These are phyloP conservation scores for Buphagus erythrorhynchus DNA, from an alignment of 2,797 vertebrate species.

Conservation along the genomic window DNA sequence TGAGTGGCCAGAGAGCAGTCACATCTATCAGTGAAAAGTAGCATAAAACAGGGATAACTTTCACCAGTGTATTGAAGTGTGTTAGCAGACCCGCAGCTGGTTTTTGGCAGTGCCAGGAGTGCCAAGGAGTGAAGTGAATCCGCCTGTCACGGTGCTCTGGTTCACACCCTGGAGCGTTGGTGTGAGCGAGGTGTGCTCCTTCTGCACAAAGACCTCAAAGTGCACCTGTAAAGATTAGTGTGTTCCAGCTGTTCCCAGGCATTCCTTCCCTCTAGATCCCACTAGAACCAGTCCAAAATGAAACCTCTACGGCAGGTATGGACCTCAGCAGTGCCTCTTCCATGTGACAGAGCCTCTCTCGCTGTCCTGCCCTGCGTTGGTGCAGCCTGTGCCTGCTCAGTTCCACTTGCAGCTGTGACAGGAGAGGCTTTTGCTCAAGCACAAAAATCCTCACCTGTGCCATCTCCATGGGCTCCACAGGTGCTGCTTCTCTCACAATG, in stretches of 20 bases:
- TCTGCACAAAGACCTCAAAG: neutral
- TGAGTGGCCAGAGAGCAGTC: neutral
- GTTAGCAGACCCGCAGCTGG: neutral
- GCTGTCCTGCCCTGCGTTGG: fast-evolving
- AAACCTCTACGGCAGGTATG: neutral
- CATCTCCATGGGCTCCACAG: neutral
- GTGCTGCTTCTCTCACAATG: neutral
- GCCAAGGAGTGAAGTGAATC: neutral
- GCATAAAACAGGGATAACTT: neutral
- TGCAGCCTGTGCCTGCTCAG: neutral
- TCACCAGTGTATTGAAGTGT: no score
- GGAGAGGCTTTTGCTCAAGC: neutral
- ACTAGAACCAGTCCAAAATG: neutral
- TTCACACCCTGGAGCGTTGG: neutral
- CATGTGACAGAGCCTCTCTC: fast-evolving
- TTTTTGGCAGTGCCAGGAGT: neutral
- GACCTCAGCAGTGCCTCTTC: neutral
- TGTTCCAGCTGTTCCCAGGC: neutral
- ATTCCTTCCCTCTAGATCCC: neutral
- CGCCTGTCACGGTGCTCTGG: fast-evolving
- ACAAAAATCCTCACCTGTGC: neutral
- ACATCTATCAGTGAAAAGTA: fast-evolving
- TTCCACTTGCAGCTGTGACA: neutral
- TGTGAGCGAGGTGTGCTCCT: neutral
- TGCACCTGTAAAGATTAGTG: neutral